Base-by-base conservation (phyloP, 2,888 invertebrate genomes). In the Lamellibrachia satsuma region DNA sequence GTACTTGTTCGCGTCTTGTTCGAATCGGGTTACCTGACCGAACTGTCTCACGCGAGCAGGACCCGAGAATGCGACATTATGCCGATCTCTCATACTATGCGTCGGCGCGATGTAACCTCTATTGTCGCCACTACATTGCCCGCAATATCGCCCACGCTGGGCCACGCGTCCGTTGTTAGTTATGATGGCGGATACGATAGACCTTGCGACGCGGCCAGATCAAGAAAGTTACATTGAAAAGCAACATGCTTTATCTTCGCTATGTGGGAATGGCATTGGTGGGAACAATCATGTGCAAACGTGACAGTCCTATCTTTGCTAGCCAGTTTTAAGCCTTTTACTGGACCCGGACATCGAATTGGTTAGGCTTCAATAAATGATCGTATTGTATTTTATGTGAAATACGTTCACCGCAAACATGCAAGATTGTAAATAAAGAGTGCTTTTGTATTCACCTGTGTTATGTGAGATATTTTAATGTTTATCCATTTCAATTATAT, bases 401-500 rank as follows among this genome's bases (percentile, higher is more conserved):
- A 57, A 57, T 57, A 57, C 57, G 15, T 57, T 57, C 7, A 7
- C 57, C 8, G 57, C 57, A 57, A 15, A 57, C 57, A 57, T 57
- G 75, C 75, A 75, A 75, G 22, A 22, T 75, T 75, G 75, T 75
- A 75, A 75, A 22, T 75, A 75, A 75, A 75, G 22, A 6, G 22
- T 75, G 75, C 22, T 22, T 22, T 75, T 75, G 75, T 75, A 75
- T 75, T 75, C 75, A 75, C n/a, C 15, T 75, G 75, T 75, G 75
- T 75, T 75, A 75, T 22, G 75, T 75, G 75, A 15, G n/a, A 75
- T 75, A 75, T 75, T 75, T 75, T 75, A 75, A 75, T 75, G 75
- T 75, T 15, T 75, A 75, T 75, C 75, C 75, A 75, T 75, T 75
- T 75, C 75, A 75, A 75, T 22, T 75, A 75, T 75, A 75, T 75